Conservation (phyloP, 2,797 vertebrate species). For the Dryobates pubescens region DNA sequence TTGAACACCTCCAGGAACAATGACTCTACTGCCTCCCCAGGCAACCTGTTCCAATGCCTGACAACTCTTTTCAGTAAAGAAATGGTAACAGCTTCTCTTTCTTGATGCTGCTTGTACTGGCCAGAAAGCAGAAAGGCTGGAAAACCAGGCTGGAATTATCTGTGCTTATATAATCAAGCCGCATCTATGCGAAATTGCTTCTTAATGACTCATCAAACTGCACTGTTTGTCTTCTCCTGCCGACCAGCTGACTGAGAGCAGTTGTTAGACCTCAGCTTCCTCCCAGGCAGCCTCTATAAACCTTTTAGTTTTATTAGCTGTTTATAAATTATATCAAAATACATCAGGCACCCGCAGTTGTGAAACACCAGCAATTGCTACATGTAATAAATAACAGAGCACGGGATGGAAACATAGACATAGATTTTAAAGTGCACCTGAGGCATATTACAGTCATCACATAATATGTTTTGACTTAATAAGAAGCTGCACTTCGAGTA, state of each 20-base stretch:
- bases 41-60: too few species aligned
- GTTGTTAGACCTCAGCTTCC: constrained; percentile 24
- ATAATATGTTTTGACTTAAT: constrained; percentile 56
- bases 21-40: too few species aligned
- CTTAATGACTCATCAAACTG: constrained; percentile 34
- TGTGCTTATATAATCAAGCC: constrained; percentile 3
- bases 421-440: constrained; percentile 51
- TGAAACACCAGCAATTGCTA: background rate
- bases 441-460: constrained; percentile 19
- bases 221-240: constrained; percentile 18
- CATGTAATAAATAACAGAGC: constrained; percentile 18
- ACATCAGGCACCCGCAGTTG: background rate
- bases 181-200: constrained; percentile 37
- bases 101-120: background rate
- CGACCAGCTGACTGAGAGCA: constrained; percentile 30
- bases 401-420: background rate
- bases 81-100: background rate
- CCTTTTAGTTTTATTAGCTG: constrained; percentile 47
- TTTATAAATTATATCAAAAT: constrained; percentile 61
- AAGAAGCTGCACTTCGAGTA: constrained; percentile 30
- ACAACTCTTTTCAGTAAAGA: too few species aligned
- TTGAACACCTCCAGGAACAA: too few species aligned
- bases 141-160: background rate
- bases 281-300: constrained; percentile 38
- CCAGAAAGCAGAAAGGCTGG: background rate